Evolutionary conservation across 92 coral and sea anemone species (phyloP), one percentile per base, ranked within the genome.

Genomic region (Bergia sp.): DNA sequence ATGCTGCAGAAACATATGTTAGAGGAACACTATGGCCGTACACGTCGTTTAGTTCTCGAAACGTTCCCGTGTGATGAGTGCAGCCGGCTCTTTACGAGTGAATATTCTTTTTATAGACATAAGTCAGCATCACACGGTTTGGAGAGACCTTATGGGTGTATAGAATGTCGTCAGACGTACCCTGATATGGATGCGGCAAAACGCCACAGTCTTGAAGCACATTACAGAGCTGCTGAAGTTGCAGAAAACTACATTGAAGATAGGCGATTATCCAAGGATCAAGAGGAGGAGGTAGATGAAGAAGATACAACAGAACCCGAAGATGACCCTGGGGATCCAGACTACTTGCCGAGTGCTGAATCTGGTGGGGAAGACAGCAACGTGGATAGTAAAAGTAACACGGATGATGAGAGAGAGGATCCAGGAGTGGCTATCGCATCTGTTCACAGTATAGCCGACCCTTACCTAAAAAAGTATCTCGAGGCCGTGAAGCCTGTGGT

Each of bases 401-500:
- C 77, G 18, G 23, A 12, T 37, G 67, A 20, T 45, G 39, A 69
- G 38, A 71, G 44, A 23, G 50, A 67, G 43, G 44, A 45, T 29
- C 57, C 37, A 45, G 44, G 36, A 45, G 42, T n/a, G 39, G 43
- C 3, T 18, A 45, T 71, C 37, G 11, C 87, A 23, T 44, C 58
- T 84, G 47, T 69, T 18, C 79, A 37, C 40, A 84, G 43, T 38
- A 23, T 43, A 49, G 58, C 79, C 44, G 29, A 84, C 23, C 79
- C 79, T 0, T 45, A 72, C 61, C 64, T 72, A 0, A 77, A 71
- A 8, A 73, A 84, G 7, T 84, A 84, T 38, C 78, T 84, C 13
- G 87, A 84, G 66, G 87, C 87, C 49, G 77, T 84, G 29, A 84
- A 84, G 39, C 87, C 87, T 36, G 58, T 71, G 13, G 87, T 84